Evolutionary conservation across 2,888 invertebrate genomes (phyloP).

Genomic region (Polydrusus tereticollis): DNA sequence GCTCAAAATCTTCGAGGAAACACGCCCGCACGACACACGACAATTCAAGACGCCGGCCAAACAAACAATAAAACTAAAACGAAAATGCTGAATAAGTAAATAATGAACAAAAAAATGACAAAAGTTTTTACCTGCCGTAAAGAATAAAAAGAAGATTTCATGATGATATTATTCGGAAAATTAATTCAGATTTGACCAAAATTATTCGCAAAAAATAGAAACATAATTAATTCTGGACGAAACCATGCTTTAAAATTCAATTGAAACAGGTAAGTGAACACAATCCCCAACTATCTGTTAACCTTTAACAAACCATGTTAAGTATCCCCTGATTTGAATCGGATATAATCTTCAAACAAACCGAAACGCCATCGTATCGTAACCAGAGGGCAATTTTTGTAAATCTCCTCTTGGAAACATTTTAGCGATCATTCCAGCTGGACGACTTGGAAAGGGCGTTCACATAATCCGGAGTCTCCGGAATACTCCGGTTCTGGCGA

Average conservation of each 20-base stretch:
- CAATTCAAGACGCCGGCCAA: too few relatives aligned
- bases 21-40: too few relatives aligned
- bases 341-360: constrained; percentile 22
- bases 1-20: too few relatives aligned
- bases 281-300: background rate
- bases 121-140: too few relatives aligned
- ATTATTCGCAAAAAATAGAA: too few relatives aligned
- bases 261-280: constrained; percentile 1
- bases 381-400: constrained; percentile 27
- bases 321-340: constrained; percentile 9
- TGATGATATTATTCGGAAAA: background rate
- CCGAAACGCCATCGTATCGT: constrained; percentile 25
- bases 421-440: constrained; percentile 22
- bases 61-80: too few relatives aligned
- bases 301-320: constrained; percentile 15
- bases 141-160: too few relatives aligned
- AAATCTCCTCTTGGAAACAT: constrained; percentile 27
- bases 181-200: too few relatives aligned
- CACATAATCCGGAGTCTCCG: constrained; percentile 3
- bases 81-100: too few relatives aligned
- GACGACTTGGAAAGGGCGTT: constrained; percentile 14
- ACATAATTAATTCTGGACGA: background rate
- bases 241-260: background rate
- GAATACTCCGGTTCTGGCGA: constrained; percentile 13
- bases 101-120: too few relatives aligned